Percentiles rank a stretch among this genome's conserved stretches.
phyloP scores from a whole-genome alignment of 2,797 vertebrate species.

The Characodon lateralis region DNA sequence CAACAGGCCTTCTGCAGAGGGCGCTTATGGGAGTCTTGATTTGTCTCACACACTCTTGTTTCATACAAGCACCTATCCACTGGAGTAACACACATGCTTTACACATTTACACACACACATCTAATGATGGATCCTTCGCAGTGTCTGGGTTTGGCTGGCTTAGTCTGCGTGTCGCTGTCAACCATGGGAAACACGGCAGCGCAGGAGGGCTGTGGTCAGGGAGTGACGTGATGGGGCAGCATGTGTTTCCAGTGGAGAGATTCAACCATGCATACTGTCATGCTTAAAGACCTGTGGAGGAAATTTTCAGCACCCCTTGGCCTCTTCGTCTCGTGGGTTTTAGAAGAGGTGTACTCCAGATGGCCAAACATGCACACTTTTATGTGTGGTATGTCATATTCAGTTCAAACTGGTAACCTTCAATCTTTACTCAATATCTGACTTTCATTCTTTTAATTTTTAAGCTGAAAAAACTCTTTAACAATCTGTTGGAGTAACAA shows the following conservation, averaged over 20 bases:
- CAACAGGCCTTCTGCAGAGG: constrained; percentile 58
- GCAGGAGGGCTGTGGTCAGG: constrained; percentile 63
- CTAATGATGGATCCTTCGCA: constrained; percentile 43
- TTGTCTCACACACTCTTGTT: constrained; percentile 64
- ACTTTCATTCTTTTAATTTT: constrained; percentile 16
- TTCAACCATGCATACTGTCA: constrained; percentile 72
- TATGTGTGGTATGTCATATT: neutral
- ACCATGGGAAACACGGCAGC: constrained; percentile 68
- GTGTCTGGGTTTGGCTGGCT: constrained; percentile 32
- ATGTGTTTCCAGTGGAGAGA: constrained; percentile 76
- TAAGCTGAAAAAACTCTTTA: constrained; percentile 14
- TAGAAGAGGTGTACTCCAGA: constrained; percentile 41
- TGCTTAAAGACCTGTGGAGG: constrained; percentile 72
- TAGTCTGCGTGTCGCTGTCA: constrained; percentile 57
- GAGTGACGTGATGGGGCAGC: constrained; percentile 75
- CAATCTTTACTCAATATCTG: constrained; percentile 8
- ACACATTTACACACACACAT: constrained; percentile 37
- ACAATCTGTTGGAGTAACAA: constrained; percentile 21
- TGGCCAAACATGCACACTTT: constrained; percentile 35
- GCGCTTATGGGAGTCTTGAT: constrained; percentile 66
- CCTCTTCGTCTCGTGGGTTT: constrained; percentile 60
- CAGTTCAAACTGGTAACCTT: constrained; percentile 13
- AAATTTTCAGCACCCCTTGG: constrained; percentile 73
- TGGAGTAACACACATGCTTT: constrained; percentile 27
- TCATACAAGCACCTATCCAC: constrained; percentile 30